Base-by-base conservation (phyloP, 2,888 invertebrate genomes). In the Gonocerus acuteangulatus region DNA sequence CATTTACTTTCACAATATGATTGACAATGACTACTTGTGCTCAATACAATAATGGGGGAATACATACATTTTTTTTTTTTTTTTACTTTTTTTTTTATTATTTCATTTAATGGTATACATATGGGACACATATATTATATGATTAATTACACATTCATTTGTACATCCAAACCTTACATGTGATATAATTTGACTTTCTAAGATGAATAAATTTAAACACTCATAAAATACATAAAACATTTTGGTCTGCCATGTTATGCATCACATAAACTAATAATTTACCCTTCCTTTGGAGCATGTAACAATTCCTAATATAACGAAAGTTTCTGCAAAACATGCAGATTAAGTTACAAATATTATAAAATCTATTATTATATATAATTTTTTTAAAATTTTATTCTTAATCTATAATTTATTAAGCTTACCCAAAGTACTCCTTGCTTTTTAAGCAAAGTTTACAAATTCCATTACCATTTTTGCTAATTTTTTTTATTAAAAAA, bases 231-330 rank as follows among this genome's bases (percentile, higher is more conserved):
- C 18, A 23, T 18, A 9, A 51, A 56, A 60, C 56, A 58, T 60
- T 52, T 61, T 63, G 64, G 65, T 65, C 62, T 63, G 62, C 62
- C 62, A 65, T 65, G 62, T 65, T 65, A 65, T 65, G 62, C 62
- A 62, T 63, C 47, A 65, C 65, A 65, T 65, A 22, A 60, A 49
- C 49, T 60, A 22, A 23, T 27, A 42, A 32, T 19, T 34, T 34
- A 34, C 18, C 49, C 51, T 42, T 54, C 54, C 42, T 42, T 57
- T 57, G 27, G 45, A 57, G 57, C 45, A 34, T 18, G 23, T 34
- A 57, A 57, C 45, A 57, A 57, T 27, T 44, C 45, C 57, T 45
- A 47, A 42, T 57, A 23, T 47, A 57, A 57, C 47, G 34, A 57
- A 47, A 47, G 19, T 47, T 19, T 45, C 27, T 16, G 48, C 13